Conservation (phyloP, 2,113 vertebrate genomes). For the Thunnus thynnus region DNA sequence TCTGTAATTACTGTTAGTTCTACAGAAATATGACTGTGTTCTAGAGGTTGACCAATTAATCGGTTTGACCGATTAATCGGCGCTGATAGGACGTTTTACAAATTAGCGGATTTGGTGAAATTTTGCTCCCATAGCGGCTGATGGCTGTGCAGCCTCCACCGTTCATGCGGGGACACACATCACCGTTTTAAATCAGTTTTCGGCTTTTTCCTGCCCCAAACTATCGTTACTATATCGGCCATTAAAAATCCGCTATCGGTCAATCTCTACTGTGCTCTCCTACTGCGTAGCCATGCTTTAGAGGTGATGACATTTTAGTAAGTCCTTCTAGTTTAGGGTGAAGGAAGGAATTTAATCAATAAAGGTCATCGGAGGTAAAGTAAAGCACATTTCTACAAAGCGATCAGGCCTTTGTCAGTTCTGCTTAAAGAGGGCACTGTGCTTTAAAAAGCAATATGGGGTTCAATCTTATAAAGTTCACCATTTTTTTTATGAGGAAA, state of each 20-base stretch:
- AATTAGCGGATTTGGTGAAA: too few relatives aligned
- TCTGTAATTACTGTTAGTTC: conserved; percentile 45
- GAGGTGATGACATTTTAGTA: conserved; percentile 11
- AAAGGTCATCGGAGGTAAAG: not conserved
- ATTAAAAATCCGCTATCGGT: too few relatives aligned
- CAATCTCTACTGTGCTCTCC: not conserved
- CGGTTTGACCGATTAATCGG: too few relatives aligned
- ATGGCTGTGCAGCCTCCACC: too few relatives aligned
- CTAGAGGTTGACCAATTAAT: too few relatives aligned
- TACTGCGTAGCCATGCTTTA: conserved; percentile 7
- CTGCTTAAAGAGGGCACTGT: not conserved
- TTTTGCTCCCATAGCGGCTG: too few relatives aligned
- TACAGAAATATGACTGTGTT: conserved; percentile 11
- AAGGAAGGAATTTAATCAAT: not conserved
- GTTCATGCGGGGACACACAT: too few relatives aligned
- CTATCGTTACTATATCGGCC: too few relatives aligned
- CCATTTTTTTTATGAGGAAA: conserved; percentile 3
- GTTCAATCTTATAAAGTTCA: conserved; percentile 9
- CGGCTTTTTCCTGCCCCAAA: too few relatives aligned
- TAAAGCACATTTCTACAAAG: not conserved
- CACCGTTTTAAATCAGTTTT: too few relatives aligned
- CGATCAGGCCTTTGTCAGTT: not conserved
- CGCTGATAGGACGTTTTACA: too few relatives aligned
- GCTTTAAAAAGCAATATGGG: conserved; percentile 18
- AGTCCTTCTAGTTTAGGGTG: not conserved